Conservation (phyloP, 2,797 vertebrate species). For the Epinephelus coioides region DNA sequence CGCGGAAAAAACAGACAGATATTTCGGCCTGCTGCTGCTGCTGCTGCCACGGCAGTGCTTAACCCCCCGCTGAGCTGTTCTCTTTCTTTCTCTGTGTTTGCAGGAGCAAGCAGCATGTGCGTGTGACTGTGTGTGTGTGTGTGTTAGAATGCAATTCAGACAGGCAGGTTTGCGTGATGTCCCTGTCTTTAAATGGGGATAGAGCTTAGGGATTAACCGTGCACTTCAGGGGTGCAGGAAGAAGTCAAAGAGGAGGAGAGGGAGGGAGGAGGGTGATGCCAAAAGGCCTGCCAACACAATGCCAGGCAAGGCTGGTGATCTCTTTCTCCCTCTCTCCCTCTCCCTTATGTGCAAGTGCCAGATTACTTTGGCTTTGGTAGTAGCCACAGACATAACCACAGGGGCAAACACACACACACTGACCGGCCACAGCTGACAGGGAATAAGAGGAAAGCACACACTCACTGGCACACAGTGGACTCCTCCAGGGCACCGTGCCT, state of each 20-base stretch:
- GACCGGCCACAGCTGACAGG: conserved; percentile 27
- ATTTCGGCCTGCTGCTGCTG: conserved; percentile 37
- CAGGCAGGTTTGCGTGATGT: conserved; percentile 79
- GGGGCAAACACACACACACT: conserved; percentile 48
- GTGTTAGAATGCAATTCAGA: conserved; percentile 64
- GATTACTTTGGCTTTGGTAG: conserved; percentile 68
- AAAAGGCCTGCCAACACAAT: conserved; percentile 75
- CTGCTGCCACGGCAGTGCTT: conserved; percentile 58
- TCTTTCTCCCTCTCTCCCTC: conserved; percentile 43
- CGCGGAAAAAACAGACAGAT: conserved; percentile 33
- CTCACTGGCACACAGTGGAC: conserved; percentile 11
- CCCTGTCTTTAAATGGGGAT: conserved; percentile 72
- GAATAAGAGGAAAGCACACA: neutral
- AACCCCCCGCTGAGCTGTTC: conserved; percentile 64
- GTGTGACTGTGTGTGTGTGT: conserved; percentile 28
- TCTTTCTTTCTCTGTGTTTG: conserved; percentile 58
- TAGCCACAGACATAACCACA: conserved; percentile 54
- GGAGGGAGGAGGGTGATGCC: conserved; percentile 55
- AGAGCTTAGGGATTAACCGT: conserved; percentile 80
- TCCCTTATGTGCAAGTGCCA: conserved; percentile 48
- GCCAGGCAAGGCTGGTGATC: conserved; percentile 55
- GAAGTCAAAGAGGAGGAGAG: conserved; percentile 53
- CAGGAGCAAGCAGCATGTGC: conserved; percentile 53
- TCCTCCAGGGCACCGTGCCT: conserved; percentile 34
- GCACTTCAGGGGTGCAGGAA: conserved; percentile 79